These are phyloP conservation scores for Hetaerina titia DNA, from an alignment of 2,888 invertebrate genomes.

Conservation along the genomic window DNA sequence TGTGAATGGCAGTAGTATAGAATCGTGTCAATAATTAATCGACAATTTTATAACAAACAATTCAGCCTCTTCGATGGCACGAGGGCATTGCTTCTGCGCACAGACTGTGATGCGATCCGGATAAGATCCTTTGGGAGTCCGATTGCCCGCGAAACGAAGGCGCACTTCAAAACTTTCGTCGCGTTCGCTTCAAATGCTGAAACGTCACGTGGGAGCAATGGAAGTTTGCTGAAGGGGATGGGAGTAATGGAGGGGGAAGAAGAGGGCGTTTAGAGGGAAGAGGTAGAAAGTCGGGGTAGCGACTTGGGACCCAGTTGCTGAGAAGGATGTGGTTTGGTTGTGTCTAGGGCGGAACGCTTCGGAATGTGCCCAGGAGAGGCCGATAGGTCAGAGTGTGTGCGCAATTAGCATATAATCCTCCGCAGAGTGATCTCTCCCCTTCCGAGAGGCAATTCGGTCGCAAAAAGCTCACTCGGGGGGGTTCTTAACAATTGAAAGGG, in stretches of 20 bases:
- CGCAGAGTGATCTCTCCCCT: not conserved
- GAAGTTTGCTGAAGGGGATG: not conserved
- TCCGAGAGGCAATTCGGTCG: not conserved
- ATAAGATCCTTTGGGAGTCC: no score
- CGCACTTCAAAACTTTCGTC: not conserved
- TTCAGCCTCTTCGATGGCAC: no score
- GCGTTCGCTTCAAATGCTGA: not conserved
- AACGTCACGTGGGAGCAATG: not conserved
- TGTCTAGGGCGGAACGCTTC: not conserved
- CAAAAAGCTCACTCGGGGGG: not conserved
- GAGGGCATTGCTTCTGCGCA: no score
- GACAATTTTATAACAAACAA: no score
- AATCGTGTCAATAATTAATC: no score
- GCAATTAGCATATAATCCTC: slow-evolving; percentile 20
- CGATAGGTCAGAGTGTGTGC: slow-evolving; percentile 4
- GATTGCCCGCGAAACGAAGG: not conserved
- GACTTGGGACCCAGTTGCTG: no score
- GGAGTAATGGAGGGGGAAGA: no score
- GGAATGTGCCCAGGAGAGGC: not conserved
- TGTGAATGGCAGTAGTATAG: no score
- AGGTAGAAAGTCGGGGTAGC: not conserved
- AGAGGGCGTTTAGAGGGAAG: not conserved
- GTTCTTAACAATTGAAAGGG: not conserved
- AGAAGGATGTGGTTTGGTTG: no score
- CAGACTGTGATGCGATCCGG: no score